Base-by-base conservation (phyloP, 1,140 invertebrate species). In the Drosophila sturtevanti region DNA sequence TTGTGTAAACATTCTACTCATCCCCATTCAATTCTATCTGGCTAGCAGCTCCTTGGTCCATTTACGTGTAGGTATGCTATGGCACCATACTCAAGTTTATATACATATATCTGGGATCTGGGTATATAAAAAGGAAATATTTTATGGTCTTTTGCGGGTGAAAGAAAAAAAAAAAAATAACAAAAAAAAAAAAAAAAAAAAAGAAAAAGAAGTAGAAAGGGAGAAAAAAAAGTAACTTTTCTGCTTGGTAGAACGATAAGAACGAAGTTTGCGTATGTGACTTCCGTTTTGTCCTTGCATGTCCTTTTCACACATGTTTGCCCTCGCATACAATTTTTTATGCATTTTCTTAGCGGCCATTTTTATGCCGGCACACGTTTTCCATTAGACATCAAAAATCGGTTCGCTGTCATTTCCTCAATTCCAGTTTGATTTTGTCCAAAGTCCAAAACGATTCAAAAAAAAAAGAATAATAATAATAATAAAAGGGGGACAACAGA, bases 301-400 rank as follows among this genome's bases (percentile, higher is more conserved):
- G 81, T 86, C 81, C 81, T 86, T 78, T 58, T 24, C 60, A 34
- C 72, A 72, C 31, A 64, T 31, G 21, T 7, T 24, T 56, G 38
- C 41, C 22, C 51, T 27, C 34, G 62, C 58, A 35, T 68, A 48
- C 75, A 89, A 69, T 79, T 89, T 87, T 87, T 89, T 87, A 87
- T 87, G 84, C 84, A 87, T 90, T 90, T 91, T 91, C 89, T 91
- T 91, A 91, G 89, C 89, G 89, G 74, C 77, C 81, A 91, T 89
- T 90, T 91, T 91, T 91, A 91, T 91, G 85, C 89, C 72, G 64
- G 85, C 86, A 90, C 89, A 91, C 89, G 89, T 90, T 91, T 91
- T 91, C 89, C 82, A 91, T 91, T 91, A 91, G 82, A 89, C 77
- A 65, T 86, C 82, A 86, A 86, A 72, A 77, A 64, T 31, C 51